phyloP scores from a whole-genome alignment of 2,113 vertebrate species.

The Myocastor coypus region DNA sequence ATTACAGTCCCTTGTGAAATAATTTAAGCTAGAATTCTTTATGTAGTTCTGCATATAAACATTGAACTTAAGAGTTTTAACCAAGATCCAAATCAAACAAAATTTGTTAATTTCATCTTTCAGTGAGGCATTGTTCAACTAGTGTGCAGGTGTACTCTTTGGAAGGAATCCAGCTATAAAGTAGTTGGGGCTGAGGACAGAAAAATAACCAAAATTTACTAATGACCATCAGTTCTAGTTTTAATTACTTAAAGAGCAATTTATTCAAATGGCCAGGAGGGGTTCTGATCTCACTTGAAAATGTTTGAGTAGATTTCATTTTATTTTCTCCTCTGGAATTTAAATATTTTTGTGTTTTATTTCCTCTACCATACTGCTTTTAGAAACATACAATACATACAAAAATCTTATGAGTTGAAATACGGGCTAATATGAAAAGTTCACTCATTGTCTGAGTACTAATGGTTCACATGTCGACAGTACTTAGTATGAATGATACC shows the following conservation, averaged over 20 bases:
- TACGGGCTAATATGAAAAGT: constrained; percentile 60
- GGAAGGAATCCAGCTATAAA: constrained; percentile 84
- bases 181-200: constrained; percentile 76
- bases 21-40: constrained; percentile 76
- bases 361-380: constrained; percentile 54
- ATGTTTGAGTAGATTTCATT: constrained; percentile 76
- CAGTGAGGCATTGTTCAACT: constrained; percentile 82
- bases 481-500: constrained; percentile 48
- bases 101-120: constrained; percentile 84
- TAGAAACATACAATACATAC: constrained; percentile 70
- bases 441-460: constrained; percentile 55
- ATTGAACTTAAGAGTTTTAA: constrained; percentile 74
- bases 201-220: constrained; percentile 84
- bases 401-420: constrained; percentile 67
- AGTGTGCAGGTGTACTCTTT: constrained; percentile 84
- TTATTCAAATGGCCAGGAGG: constrained; percentile 76
- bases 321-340: constrained; percentile 75
- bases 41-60: constrained; percentile 64
- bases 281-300: constrained; percentile 80
- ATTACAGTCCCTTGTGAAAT: constrained; percentile 63
- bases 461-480: constrained; percentile 8
- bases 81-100: constrained; percentile 83
- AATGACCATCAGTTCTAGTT: constrained; percentile 80
- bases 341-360: constrained; percentile 71
- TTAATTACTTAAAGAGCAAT: constrained; percentile 84